Evolutionary conservation across 1,140 invertebrate genomes (phyloP).

Genomic region (Drosophila pachea): DNA sequence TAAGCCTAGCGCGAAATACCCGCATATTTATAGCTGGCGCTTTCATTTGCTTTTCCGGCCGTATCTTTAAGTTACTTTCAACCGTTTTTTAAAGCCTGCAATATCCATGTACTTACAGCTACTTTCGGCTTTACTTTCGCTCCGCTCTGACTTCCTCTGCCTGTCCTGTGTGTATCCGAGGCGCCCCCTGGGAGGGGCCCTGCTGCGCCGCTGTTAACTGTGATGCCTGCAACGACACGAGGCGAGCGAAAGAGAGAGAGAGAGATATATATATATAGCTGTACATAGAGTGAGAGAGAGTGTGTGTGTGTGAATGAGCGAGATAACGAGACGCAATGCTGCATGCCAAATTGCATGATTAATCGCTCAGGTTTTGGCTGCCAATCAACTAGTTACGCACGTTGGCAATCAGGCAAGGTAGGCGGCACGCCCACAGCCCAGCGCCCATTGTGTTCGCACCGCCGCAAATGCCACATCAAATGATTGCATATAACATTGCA

Average conservation of each 20-base stretch:
- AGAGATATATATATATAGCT: not conserved
- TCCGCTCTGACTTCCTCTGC: constrained; percentile 41
- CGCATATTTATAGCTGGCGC: no score
- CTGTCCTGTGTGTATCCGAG: constrained; percentile 54
- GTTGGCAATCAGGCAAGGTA: constrained; percentile 22
- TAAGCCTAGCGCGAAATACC: no score
- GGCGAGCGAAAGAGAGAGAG: constrained; percentile 8
- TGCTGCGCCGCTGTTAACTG: constrained; percentile 62
- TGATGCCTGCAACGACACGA: constrained; percentile 42
- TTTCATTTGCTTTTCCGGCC: not conserved
- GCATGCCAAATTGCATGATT: constrained; percentile 67
- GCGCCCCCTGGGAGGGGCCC: constrained; percentile 62
- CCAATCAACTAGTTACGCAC: constrained; percentile 41
- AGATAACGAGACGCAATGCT: constrained; percentile 17
- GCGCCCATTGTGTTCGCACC: constrained; percentile 7
- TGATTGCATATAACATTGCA: constrained; percentile 22
- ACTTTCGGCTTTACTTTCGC: constrained; percentile 20
- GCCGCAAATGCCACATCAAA: constrained; percentile 25
- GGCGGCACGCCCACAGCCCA: constrained; percentile 1
- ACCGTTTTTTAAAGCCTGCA: not conserved
- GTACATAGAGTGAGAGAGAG: not conserved
- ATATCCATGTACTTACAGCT: constrained; percentile 34
- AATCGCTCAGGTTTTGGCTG: constrained; percentile 59
- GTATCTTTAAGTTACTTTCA: constrained; percentile 1
- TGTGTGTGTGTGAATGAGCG: constrained; percentile 1